phyloP scores from a whole-genome alignment of 2,797 vertebrate genomes.

The Odontamblyopus rebecca region DNA sequence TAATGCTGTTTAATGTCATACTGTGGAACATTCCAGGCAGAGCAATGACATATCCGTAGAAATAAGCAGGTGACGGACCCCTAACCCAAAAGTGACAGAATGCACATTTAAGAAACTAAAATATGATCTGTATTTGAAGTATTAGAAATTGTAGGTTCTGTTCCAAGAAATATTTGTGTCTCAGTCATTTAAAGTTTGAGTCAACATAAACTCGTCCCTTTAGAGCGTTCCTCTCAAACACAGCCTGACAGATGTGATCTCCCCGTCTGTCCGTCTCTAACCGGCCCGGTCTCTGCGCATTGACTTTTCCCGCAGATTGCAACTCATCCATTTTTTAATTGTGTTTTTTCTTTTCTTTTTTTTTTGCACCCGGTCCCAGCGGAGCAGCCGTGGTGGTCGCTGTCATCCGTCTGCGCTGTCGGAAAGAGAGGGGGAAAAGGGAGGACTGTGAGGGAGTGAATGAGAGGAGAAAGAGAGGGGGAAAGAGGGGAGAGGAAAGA shows the following conservation, averaged over 20 bases:
- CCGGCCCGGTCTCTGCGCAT: conserved; percentile 78
- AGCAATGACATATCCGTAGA: too few relatives aligned
- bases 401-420: conserved; percentile 84
- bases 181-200: too few relatives aligned
- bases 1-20: too few relatives aligned
- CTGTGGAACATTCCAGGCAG: too few relatives aligned
- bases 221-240: conserved; percentile 54
- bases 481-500: too few relatives aligned
- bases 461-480: too few relatives aligned
- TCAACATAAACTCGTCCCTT: neutral
- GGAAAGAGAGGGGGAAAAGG: conserved; percentile 64
- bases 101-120: too few relatives aligned
- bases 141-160: too few relatives aligned
- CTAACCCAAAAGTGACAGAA: too few relatives aligned
- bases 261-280: conserved; percentile 68
- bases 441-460: neutral
- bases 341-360: conserved; percentile 66
- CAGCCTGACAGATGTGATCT: conserved; percentile 70
- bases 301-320: conserved; percentile 78
- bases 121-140: too few relatives aligned
- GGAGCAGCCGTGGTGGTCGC: conserved; percentile 77
- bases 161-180: too few relatives aligned
- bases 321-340: conserved; percentile 85
- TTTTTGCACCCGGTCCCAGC: conserved; percentile 71
- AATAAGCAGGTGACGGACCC: too few relatives aligned